Percentiles rank a stretch among this genome's conserved stretches.
Conservation (phyloP, 1,140 invertebrate species). For the Drosophila aff. region DNA sequence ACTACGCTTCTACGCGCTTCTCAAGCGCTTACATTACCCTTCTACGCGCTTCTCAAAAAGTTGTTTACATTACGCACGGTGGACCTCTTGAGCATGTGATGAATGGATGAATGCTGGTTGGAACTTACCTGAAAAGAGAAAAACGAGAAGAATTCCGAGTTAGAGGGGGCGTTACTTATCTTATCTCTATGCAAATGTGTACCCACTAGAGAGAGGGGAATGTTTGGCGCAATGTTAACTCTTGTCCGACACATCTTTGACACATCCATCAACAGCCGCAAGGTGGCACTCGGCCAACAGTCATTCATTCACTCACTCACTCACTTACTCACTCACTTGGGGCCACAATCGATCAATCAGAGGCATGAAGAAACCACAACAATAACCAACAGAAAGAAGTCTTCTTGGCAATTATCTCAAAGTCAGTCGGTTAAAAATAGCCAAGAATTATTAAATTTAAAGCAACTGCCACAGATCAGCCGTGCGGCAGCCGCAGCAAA, state of each 20-base stretch:
- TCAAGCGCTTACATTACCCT: not conserved
- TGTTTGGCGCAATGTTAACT: slow-evolving; percentile 42
- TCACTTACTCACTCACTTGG: slow-evolving; percentile 17
- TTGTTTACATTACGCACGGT: not conserved
- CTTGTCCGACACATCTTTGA: slow-evolving; percentile 57
- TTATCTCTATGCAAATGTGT: slow-evolving; percentile 38
- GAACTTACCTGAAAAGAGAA: slow-evolving; percentile 67
- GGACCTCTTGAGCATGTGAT: slow-evolving; percentile 2
- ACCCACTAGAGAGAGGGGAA: not conserved
- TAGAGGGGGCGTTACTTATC: slow-evolving; percentile 20
- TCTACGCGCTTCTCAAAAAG: not conserved
- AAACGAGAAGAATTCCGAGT: not conserved
- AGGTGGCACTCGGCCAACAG: slow-evolving; percentile 9
- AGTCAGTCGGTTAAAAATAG: slow-evolving; percentile 44
- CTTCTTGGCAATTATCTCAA: slow-evolving; percentile 55
- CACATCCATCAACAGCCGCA: slow-evolving; percentile 52
- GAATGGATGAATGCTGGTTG: not conserved
- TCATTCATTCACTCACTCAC: slow-evolving; percentile 41
- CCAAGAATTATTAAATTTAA: slow-evolving; percentile 57
- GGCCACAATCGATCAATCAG: slow-evolving; percentile 68
- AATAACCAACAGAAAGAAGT: slow-evolving; percentile 5
- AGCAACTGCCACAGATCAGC: slow-evolving; percentile 38
- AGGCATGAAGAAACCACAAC: slow-evolving; percentile 1
- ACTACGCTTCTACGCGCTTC: not conserved
- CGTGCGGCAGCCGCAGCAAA: slow-evolving; percentile 15